These are phyloP conservation scores for Tetropium fuscum DNA, from an alignment of 2,888 invertebrate species.

Conservation along the genomic window DNA sequence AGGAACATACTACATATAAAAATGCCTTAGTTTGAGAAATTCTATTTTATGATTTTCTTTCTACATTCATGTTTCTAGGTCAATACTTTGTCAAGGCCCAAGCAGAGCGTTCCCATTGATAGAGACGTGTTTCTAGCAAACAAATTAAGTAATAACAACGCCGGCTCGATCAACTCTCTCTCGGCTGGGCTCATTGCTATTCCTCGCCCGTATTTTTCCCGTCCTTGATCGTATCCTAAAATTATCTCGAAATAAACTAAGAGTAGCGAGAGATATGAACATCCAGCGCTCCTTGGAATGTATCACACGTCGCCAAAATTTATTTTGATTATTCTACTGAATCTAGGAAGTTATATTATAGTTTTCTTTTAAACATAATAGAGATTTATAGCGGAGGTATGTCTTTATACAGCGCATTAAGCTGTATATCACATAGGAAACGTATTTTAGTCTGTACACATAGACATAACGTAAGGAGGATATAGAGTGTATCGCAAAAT, in stretches of 20 bases:
- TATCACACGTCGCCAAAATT: conserved; percentile 20
- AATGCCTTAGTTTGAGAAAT: no score
- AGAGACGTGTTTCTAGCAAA: conserved; percentile 2
- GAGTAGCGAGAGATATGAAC: conserved; percentile 12
- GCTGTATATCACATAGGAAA: conserved; percentile 20
- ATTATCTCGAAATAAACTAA: conserved; percentile 13
- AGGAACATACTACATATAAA: no score
- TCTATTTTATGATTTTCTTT: no score
- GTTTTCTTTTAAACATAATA: conserved; percentile 25
- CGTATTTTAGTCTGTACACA: conserved; percentile 18
- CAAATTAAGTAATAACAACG: conserved; percentile 18
- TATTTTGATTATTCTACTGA: conserved; percentile 28
- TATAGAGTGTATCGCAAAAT: conserved; percentile 14
- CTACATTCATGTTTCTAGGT: no score
- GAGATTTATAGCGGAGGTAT: conserved; percentile 20
- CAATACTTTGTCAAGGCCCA: not conserved
- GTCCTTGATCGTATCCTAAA: conserved; percentile 8
- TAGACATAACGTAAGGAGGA: conserved; percentile 19
- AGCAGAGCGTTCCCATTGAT: conserved; percentile 4
- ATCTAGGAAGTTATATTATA: conserved; percentile 23
- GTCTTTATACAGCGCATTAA: conserved; percentile 12
- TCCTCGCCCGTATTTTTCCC: conserved; percentile 8
- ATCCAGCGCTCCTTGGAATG: not conserved
- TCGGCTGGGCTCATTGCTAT: not conserved
- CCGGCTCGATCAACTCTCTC: conserved; percentile 6